phyloP scores from a whole-genome alignment of 1,140 invertebrate species.

The Popillia japonica region DNA sequence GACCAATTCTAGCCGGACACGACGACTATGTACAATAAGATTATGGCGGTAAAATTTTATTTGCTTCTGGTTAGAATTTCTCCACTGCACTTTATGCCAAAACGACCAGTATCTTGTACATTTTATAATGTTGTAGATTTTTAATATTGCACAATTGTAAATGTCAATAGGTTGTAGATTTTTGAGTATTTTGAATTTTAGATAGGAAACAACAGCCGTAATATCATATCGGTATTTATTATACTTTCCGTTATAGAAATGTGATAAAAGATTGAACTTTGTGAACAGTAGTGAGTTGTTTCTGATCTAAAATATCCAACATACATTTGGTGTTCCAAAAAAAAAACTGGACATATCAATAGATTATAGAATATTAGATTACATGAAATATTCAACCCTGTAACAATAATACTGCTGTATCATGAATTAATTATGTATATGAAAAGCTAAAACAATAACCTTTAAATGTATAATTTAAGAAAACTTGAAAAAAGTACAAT shows the following conservation, averaged over 20 bases:
- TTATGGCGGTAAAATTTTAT: slow-evolving; percentile 16
- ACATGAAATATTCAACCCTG: slow-evolving; percentile 26
- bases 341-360: slow-evolving; percentile 52
- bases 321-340: slow-evolving; percentile 50
- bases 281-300: not conserved
- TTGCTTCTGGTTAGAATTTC: slow-evolving; percentile 13
- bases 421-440: slow-evolving; percentile 3
- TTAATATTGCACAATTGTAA: slow-evolving; percentile 39
- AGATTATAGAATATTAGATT: slow-evolving; percentile 45
- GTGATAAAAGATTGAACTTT: not conserved
- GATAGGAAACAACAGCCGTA: not conserved
- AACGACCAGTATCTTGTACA: slow-evolving; percentile 50
- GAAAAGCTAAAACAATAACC: not conserved
- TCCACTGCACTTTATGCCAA: slow-evolving; percentile 33
- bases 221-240: slow-evolving; percentile 20
- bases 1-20: slow-evolving; percentile 15
- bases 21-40: not conserved
- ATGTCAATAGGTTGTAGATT: slow-evolving; percentile 33
- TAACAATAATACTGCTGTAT: slow-evolving; percentile 29
- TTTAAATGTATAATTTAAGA: slow-evolving; percentile 4
- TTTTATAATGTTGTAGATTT: slow-evolving; percentile 53
- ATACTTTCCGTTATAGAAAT: not conserved
- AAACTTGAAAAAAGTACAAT: not conserved
- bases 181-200: slow-evolving; percentile 29
- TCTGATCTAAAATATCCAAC: slow-evolving; percentile 31